Percentiles rank a stretch among this genome's conserved stretches.
Conservation (phyloP, 92 coral and sea anemone genomes). For the Heteractis magnifica region DNA sequence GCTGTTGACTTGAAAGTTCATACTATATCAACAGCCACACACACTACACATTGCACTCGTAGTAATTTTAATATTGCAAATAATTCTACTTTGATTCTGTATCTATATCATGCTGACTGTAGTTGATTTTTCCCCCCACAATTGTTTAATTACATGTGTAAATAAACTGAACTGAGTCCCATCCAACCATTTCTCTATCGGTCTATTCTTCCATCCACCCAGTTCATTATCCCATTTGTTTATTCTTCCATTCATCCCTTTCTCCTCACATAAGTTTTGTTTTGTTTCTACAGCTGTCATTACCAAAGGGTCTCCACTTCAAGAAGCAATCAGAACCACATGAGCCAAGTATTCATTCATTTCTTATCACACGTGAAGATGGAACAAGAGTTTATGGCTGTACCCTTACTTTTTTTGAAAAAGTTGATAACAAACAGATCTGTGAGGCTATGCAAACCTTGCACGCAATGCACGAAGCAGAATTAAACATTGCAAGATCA, state of each 20-base stretch:
- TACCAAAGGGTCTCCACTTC: conserved; percentile 93
- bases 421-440: conserved; percentile 76
- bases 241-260: background rate
- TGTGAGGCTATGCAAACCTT: conserved; percentile 86
- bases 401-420: conserved; percentile 81
- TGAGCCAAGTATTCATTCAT: conserved; percentile 74
- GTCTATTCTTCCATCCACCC: background rate
- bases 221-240: too few species aligned
- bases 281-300: conserved; percentile 63
- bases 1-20: too few species aligned
- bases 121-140: background rate
- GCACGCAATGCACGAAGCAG: conserved; percentile 94
- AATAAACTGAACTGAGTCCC: background rate
- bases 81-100: too few species aligned
- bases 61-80: too few species aligned
- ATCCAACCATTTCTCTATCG: background rate
- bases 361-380: conserved; percentile 94
- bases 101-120: background rate
- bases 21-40: too few species aligned
- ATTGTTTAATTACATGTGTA: too few species aligned
- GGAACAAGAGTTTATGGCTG: conserved; percentile 92
- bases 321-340: conserved; percentile 77
- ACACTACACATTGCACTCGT: too few species aligned
- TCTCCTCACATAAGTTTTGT: background rate
- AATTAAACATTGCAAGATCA: conserved; percentile 62